These are phyloP conservation scores for Pristionchus arcanus DNA, from an alignment of 2,888 invertebrate species.

Conservation along the genomic window DNA sequence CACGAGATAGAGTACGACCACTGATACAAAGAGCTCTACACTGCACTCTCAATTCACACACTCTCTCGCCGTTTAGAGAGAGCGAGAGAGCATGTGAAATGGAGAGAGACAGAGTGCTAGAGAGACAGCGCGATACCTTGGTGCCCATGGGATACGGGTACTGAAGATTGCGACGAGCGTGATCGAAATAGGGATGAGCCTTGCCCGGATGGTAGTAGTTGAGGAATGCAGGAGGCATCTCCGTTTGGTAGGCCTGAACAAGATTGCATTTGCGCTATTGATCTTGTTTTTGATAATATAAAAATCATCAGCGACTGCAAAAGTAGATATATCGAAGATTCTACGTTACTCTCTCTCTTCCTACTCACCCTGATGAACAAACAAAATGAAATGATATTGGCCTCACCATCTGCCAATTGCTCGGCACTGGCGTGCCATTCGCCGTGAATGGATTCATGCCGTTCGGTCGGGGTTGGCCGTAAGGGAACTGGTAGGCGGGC, in stretches of 20 bases:
- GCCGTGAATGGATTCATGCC: constrained; percentile 35
- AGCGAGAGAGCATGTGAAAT: neutral
- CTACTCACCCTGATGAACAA: too few relatives aligned
- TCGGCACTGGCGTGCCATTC: constrained; percentile 39
- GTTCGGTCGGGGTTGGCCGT: neutral
- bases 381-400: neutral
- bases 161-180: constrained; percentile 15
- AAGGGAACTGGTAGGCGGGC: neutral
- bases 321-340: too few relatives aligned
- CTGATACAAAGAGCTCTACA: neutral
- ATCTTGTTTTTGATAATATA: too few relatives aligned
- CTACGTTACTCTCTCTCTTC: too few relatives aligned
- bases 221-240: constrained; percentile 53
- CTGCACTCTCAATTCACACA: neutral
- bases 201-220: constrained; percentile 21
- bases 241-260: constrained; percentile 28
- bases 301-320: too few relatives aligned
- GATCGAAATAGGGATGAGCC: constrained; percentile 53
- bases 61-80: neutral
- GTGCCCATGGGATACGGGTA: constrained; percentile 42
- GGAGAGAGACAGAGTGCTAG: neutral
- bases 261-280: too few relatives aligned
- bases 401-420: constrained; percentile 1
- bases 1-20: constrained; percentile 10
- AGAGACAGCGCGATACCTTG: neutral